Percentiles rank a stretch among this genome's conserved stretches.
These are phyloP conservation scores for Panthera tigris DNA, from an alignment of 2,113 vertebrate genomes.

Conservation along the genomic window DNA sequence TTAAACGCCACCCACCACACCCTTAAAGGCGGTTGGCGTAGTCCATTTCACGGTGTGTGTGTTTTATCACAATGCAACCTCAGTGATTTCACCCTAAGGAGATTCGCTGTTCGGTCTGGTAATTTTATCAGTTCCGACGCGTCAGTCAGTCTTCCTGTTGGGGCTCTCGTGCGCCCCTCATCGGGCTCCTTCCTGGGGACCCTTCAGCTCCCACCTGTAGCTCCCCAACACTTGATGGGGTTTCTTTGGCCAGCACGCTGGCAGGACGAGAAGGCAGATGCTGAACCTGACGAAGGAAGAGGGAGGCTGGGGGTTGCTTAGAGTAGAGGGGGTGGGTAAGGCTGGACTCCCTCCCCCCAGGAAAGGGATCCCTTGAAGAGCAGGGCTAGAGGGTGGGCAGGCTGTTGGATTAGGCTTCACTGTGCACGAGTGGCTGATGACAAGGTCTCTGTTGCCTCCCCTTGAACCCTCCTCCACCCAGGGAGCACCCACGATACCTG, in stretches of 20 bases:
- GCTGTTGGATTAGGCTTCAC: too few species aligned
- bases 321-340: accelerated
- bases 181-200: background rate
- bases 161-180: too few species aligned
- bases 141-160: background rate
- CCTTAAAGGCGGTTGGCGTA: accelerated
- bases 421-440: background rate
- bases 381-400: background rate
- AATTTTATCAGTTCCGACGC: background rate
- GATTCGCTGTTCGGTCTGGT: background rate
- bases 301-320: background rate
- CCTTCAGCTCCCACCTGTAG: background rate
- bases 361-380: background rate
- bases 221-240: background rate
- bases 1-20: background rate
- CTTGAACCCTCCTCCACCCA: background rate
- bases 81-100: background rate
- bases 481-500: background rate
- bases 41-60: background rate
- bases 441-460: accelerated
- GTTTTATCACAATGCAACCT: background rate
- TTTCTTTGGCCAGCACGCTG: background rate
- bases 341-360: accelerated
- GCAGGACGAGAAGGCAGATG: background rate
- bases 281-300: accelerated